Conservation (phyloP, 2,797 vertebrate species). For the Poecilia velifera region DNA sequence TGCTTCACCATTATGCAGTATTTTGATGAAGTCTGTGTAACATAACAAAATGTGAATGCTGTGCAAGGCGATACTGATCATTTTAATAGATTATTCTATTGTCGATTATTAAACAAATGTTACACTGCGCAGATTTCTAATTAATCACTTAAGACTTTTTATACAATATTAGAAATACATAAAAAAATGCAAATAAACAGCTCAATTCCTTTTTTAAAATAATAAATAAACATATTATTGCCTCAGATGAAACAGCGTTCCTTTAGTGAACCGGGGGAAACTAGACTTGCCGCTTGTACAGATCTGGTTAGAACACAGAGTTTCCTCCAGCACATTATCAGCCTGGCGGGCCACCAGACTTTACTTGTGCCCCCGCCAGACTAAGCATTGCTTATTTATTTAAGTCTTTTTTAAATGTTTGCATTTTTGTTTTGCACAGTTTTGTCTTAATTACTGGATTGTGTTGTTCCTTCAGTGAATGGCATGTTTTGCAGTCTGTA, state of each 20-base stretch:
- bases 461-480: background rate
- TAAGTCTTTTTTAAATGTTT: no score
- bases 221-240: background rate
- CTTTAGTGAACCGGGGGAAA: background rate
- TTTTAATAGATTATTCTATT: background rate
- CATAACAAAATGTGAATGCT: background rate
- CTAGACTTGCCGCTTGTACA: background rate
- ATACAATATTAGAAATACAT: background rate
- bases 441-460: background rate
- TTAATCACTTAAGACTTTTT: background rate
- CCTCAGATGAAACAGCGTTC: background rate
- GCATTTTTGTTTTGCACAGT: background rate
- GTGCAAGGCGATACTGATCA: background rate
- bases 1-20: background rate
- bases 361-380: no score
- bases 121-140: background rate
- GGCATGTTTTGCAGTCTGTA: background rate
- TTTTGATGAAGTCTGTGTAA: background rate
- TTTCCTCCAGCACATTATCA: no score
- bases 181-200: background rate
- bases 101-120: background rate
- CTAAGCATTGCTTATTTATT: no score
- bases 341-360: no score
- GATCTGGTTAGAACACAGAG: background rate
- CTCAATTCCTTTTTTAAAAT: background rate